These are phyloP conservation scores for Ceryle rudis DNA, from an alignment of 2,797 vertebrate genomes.

Conservation along the genomic window DNA sequence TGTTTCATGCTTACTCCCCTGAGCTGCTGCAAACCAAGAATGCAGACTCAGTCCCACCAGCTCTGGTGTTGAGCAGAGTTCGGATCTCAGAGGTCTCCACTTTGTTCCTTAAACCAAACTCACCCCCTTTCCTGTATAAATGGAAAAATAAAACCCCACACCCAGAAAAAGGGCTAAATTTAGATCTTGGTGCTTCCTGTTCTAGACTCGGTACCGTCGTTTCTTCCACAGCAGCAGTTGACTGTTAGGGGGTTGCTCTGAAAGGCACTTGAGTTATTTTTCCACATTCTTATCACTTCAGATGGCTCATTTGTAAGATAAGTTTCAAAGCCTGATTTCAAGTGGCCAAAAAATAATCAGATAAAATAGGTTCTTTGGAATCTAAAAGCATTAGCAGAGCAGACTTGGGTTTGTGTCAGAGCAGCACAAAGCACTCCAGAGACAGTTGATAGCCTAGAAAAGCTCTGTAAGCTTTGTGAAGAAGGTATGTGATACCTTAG, in stretches of 20 bases:
- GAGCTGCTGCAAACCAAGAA: not conserved
- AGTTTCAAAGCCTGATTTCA: slow-evolving; percentile 10
- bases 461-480: not conserved
- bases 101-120: not conserved
- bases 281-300: not conserved
- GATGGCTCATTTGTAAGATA: not conserved
- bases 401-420: not conserved
- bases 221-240: not conserved
- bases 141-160: not conserved
- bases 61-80: not conserved
- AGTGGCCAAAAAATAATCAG: not conserved
- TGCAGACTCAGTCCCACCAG: not conserved
- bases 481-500: not conserved
- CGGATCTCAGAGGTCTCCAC: not conserved
- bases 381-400: not conserved
- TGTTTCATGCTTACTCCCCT: fast-evolving
- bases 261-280: slow-evolving; percentile 17
- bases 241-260: not conserved
- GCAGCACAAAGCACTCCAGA: not conserved
- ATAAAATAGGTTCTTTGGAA: not conserved
- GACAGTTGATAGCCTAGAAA: not conserved
- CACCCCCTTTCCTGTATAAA: slow-evolving; percentile 1
- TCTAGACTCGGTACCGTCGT: not conserved
- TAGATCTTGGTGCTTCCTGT: not conserved
- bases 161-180: not conserved